Evolutionary conservation across 2,113 vertebrate genomes (phyloP), one percentile per base, ranked within the genome.

Genomic region (Tragelaphus strepsiceros): DNA sequence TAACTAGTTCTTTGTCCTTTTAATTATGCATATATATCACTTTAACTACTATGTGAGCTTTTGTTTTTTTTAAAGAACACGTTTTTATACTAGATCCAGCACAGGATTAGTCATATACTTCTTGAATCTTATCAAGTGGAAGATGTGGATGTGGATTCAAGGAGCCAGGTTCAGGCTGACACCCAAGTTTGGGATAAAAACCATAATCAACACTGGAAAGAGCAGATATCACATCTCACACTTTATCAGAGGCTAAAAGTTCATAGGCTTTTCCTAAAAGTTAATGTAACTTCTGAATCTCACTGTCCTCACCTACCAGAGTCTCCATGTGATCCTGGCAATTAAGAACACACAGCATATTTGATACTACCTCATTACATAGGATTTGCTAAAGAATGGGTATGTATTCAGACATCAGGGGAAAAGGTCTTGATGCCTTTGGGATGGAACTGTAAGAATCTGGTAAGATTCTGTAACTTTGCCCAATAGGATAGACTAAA

Each of bases 301-400:
- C 64, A 80, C 4, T 58, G 59, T 90, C 81, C 13, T 90, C 49
- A 83, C 43, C 78, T 89, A 90, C 11, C n/a, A 88, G 26, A 54
- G 35, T 54, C 94, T 56, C 24, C 15, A 5, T 80, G 64, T 77
- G 56, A 84, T 58, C 39, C 56, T 92, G 59, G 15, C 30, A 77
- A 64, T 95, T 78, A 92, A 89, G 78, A 15, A 92, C 64, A 80
- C n/a, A 85, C 77, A 61, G 58, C 24, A 88, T 58, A 95, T 95
- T 39, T 53, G 49, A 83, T 46, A 91, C 54, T 39, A 77, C 56
- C 32, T 77, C 32, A 88, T 62, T 92, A 64, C n/a, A 88, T 88
- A 77, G 35, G 46, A 83, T 94, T 83, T 88, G 43, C 28, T 83
- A 54, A 88, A 93, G 39, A 78, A 16, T 61, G 51, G 85, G 3